A percentile compares a stretch with the other conserved stretches of the same genome.
Evolutionary conservation across 2,888 invertebrate genomes (phyloP).

Genomic region (Dromius quadrimaculatus): DNA sequence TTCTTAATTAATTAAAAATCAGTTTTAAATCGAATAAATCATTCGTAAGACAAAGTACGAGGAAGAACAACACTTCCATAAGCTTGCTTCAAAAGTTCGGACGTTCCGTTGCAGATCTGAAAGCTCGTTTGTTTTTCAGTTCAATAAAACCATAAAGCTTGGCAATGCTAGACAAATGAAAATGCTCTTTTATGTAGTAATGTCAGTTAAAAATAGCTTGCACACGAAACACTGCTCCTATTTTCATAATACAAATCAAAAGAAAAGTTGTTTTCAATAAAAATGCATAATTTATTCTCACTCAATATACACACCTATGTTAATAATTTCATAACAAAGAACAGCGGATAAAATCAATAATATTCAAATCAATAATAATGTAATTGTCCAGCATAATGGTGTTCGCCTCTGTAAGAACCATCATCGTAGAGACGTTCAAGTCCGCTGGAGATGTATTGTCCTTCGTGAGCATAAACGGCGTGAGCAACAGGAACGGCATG

Average conservation of each 20-base stretch:
- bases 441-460: constrained; percentile 57
- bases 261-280: constrained; percentile 7
- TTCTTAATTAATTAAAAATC: too few species aligned
- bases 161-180: too few species aligned
- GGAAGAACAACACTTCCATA: too few species aligned
- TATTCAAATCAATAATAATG: constrained; percentile 20
- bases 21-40: too few species aligned
- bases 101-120: too few species aligned
- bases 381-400: constrained; percentile 48
- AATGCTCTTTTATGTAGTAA: too few species aligned
- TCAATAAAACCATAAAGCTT: too few species aligned
- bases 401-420: constrained; percentile 61
- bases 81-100: too few species aligned
- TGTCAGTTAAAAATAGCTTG: too few species aligned
- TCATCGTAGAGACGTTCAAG: constrained; percentile 59
- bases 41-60: too few species aligned
- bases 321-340: not conserved
- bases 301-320: constrained; percentile 6
- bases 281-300: constrained; percentile 43
- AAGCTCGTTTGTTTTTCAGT: too few species aligned
- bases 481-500: constrained; percentile 40
- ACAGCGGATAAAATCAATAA: not conserved
- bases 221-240: too few species aligned
- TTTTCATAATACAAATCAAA: constrained; percentile 1
- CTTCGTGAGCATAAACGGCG: constrained; percentile 56